Conservation (phyloP, 1,140 invertebrate genomes). For the Calephelis virginiensis region DNA sequence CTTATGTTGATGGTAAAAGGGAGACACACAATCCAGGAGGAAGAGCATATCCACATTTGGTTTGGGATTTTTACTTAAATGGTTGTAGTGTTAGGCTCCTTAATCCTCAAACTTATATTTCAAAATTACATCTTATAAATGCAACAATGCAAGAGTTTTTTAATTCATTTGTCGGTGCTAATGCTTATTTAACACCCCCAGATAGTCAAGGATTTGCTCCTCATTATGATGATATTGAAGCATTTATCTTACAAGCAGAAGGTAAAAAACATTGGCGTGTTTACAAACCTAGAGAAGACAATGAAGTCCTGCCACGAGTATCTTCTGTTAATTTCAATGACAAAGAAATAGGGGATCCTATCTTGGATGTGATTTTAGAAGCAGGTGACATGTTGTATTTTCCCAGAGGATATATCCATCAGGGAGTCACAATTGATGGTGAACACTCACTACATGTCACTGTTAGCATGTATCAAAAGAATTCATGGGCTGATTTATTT, state of each 20-base stretch:
- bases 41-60: slow-evolving; percentile 84
- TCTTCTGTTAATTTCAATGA: slow-evolving; percentile 92
- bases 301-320: slow-evolving; percentile 86
- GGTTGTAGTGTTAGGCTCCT: slow-evolving; percentile 94
- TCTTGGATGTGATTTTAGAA: slow-evolving; percentile 89
- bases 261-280: slow-evolving; percentile 97
- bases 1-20: slow-evolving; percentile 87
- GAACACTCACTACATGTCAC: slow-evolving; percentile 95
- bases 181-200: slow-evolving; percentile 97
- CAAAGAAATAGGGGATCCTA: slow-evolving; percentile 88
- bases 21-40: slow-evolving; percentile 94
- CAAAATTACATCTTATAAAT: slow-evolving; percentile 81
- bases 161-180: slow-evolving; percentile 95
- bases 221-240: slow-evolving; percentile 99
- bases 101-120: slow-evolving; percentile 94
- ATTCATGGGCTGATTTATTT: slow-evolving; percentile 93
- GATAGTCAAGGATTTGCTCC: slow-evolving; percentile 98
- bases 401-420: slow-evolving; percentile 96
- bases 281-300: slow-evolving; percentile 85
- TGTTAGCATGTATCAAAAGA: slow-evolving; percentile 94
- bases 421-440: slow-evolving; percentile 86
- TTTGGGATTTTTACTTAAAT: slow-evolving; percentile 95
- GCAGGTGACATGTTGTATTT: slow-evolving; percentile 96
- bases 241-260: slow-evolving; percentile 97
- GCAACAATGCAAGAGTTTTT: slow-evolving; percentile 96